A percentile compares a stretch with the other conserved stretches of the same genome.
phyloP scores from a whole-genome alignment of 2,113 vertebrate genomes.

The Sclerurus mexicanus region DNA sequence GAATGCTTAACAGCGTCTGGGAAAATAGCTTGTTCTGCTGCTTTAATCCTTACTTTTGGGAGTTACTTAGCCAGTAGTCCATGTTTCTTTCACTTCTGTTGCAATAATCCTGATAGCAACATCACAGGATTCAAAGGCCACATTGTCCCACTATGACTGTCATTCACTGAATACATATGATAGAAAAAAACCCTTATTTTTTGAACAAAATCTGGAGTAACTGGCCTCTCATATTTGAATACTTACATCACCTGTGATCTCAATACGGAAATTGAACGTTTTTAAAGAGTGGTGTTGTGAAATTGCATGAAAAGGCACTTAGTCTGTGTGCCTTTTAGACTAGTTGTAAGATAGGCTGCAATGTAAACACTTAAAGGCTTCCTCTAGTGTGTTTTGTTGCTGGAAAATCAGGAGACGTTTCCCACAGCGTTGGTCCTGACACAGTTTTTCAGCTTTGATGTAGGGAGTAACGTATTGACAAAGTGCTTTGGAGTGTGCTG shows the following conservation, averaged over 20 bases:
- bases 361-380: neutral
- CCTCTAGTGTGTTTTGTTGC: neutral
- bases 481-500: neutral
- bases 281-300: neutral
- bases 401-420: neutral
- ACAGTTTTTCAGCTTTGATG: neutral
- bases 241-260: neutral
- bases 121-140: neutral
- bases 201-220: neutral
- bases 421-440: neutral
- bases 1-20: neutral
- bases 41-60: neutral
- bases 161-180: neutral
- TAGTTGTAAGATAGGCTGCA: neutral
- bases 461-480: neutral
- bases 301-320: neutral
- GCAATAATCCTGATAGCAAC: rapidly evolving
- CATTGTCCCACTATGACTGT: neutral
- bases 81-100: neutral
- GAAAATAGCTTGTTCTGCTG: conserved; percentile 1
- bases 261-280: neutral
- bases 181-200: neutral
- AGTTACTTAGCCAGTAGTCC: neutral
- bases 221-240: neutral
- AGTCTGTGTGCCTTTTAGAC: neutral